A percentile compares a stretch with the other conserved stretches of the same genome.
Evolutionary conservation across 2,797 vertebrate genomes (phyloP).

Genomic region (Crocodylus rhombifer): DNA sequence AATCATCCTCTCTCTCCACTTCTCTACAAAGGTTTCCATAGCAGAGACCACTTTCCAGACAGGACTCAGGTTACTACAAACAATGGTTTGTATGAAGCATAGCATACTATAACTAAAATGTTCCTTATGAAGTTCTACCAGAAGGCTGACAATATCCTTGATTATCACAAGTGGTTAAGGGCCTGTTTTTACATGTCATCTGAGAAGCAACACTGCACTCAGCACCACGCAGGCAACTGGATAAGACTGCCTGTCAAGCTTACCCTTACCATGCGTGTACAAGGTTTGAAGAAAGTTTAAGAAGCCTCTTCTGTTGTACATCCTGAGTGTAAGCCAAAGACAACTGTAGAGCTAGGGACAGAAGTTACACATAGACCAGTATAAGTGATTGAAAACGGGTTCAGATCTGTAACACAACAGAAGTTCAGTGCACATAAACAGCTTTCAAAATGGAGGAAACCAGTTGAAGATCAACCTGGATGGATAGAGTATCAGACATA

Average conservation of each 20-base stretch:
- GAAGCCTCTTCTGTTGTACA: not conserved
- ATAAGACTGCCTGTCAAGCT: not conserved
- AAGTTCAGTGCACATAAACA: no score
- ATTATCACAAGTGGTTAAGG: not conserved
- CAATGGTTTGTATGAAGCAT: not conserved
- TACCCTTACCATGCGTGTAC: rapidly evolving
- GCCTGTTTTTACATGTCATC: not conserved
- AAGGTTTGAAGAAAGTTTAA: not conserved
- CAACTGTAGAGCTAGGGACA: not conserved
- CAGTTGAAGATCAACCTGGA: no score
- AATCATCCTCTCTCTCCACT: not conserved
- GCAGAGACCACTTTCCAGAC: not conserved
- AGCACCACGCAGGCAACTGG: not conserved
- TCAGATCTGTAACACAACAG: no score
- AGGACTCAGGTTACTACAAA: not conserved
- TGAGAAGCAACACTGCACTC: not conserved
- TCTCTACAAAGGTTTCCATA: not conserved
- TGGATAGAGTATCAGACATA: no score
- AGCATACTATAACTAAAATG: not conserved
- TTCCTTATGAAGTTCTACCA: not conserved
- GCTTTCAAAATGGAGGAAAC: no score
- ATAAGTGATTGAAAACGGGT: no score
- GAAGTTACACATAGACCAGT: no score
- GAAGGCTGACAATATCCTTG: not conserved
- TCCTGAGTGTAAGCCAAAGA: not conserved